A percentile compares a stretch with the other conserved stretches of the same genome.
These are phyloP conservation scores for Arizona elegans DNA, from an alignment of 2,113 vertebrate genomes.

Conservation along the genomic window DNA sequence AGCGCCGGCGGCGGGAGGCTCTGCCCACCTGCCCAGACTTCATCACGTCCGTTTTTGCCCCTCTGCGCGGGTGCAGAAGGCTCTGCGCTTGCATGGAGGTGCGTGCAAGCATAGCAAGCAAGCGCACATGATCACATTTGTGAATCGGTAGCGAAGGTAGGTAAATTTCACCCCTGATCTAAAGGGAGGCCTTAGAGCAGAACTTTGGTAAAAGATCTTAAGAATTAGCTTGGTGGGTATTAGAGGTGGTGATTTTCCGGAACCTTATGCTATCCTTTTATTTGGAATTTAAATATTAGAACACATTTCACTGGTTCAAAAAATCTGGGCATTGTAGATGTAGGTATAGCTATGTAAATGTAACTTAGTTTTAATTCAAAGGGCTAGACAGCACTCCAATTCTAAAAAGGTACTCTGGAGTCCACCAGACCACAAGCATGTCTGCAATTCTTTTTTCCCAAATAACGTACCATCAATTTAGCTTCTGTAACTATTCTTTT, in stretches of 20 bases:
- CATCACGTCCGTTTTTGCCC: too few relatives aligned
- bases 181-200: background rate
- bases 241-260: background rate
- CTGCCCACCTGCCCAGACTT: too few relatives aligned
- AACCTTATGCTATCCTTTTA: background rate
- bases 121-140: too few relatives aligned
- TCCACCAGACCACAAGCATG: background rate
- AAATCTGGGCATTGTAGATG: background rate
- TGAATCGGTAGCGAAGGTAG: too few relatives aligned
- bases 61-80: too few relatives aligned
- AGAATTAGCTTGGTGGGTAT: background rate
- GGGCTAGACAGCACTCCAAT: background rate
- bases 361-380: background rate
- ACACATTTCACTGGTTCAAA: background rate
- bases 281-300: background rate
- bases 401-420: background rate
- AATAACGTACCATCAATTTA: background rate
- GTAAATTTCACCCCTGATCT: background rate
- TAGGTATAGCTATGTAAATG: background rate
- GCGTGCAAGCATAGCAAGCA: too few relatives aligned
- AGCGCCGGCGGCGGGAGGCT: too few relatives aligned
- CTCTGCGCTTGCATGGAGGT: too few relatives aligned
- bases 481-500: background rate
- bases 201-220: background rate
- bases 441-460: background rate